Evolutionary conservation across 2,113 vertebrate genomes (phyloP), one percentile per base, ranked within the genome.

Genomic region (Chaenogobius annularis): DNA sequence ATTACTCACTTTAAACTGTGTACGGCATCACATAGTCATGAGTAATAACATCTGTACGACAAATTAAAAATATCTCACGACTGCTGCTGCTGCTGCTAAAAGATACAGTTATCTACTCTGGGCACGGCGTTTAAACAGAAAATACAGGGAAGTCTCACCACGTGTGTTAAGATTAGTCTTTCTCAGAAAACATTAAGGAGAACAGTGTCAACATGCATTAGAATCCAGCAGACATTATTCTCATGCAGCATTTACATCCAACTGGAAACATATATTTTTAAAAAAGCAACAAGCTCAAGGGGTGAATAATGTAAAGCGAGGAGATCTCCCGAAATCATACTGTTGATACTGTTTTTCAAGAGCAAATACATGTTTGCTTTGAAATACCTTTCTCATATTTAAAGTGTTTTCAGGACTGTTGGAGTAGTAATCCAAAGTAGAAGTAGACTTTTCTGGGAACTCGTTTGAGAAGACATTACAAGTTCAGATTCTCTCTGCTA

Each of bases 201-300:
- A 7, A 63, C 19, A 22, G 47, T 17, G 26, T 65, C 50, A 80
- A 52, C 64, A 46, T 69, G 52, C 43, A 69, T 22, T 47, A 59
- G 22, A 54, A 54, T 52, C 31, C 8, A 10, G 47, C 26, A 14
- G 55, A 44, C 31, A 56, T 44, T 22, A 35, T 26, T 64, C 48
- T 59, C 15, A 67, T 72, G 22, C 35, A 63, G 61, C 9, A 43
- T n/a, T 43, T 40, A 63, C 9, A 1, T 11, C 19, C 14, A 14
- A 15, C 15, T 47, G 10, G n/a, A 66, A 44, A 23, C 31, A 63
- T 15, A n/a, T 64, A 7, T 4, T 14, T 23, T 47, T 56, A 22
- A 9, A 7, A 48, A 48, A 46, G 50, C 26, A 17, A 26, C 58
- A 14, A 35, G 58, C 23, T 61, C 58, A 2, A 9, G 37, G 37